A percentile compares a stretch with the other conserved stretches of the same genome.
phyloP scores from a whole-genome alignment of 2,797 vertebrate genomes.

The Peromyscus attwateri region DNA sequence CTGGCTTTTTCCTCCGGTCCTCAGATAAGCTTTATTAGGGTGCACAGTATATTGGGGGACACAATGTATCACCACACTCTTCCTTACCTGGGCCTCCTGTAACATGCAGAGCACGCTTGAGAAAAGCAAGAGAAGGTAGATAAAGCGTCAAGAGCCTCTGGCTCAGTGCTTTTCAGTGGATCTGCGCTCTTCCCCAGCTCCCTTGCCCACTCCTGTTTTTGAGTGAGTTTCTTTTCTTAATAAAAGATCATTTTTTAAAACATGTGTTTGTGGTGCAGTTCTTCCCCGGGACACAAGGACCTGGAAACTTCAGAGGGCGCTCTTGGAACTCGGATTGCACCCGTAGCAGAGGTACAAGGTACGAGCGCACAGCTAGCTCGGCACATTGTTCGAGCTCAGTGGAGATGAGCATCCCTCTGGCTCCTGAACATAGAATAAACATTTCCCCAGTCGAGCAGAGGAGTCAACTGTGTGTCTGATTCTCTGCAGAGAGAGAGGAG shows the following conservation, averaged over 20 bases:
- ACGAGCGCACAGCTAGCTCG: background rate
- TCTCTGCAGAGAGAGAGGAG: background rate
- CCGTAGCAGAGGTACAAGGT: background rate
- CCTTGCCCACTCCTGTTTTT: background rate
- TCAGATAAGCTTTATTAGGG: no score
- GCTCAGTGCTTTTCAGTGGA: background rate
- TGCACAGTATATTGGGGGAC: no score
- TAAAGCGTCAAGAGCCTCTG: background rate
- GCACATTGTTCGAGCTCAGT: rapidly evolving
- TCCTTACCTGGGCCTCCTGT: background rate
- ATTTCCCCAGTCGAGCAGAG: background rate
- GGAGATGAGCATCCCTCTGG: background rate
- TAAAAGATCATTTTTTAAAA: background rate
- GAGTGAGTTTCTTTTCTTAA: background rate
- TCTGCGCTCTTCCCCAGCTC: background rate
- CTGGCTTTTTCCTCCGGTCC: no score
- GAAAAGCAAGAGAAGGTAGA: background rate
- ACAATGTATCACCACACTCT: background rate
- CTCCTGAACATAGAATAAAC: background rate
- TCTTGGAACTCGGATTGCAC: background rate
- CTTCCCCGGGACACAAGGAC: background rate
- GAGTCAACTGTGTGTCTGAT: background rate
- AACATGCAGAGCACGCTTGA: background rate
- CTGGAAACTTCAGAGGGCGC: background rate
- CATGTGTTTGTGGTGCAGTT: background rate